phyloP scores from a whole-genome alignment of 2,113 vertebrate species.

The Neoarius graeffei region DNA sequence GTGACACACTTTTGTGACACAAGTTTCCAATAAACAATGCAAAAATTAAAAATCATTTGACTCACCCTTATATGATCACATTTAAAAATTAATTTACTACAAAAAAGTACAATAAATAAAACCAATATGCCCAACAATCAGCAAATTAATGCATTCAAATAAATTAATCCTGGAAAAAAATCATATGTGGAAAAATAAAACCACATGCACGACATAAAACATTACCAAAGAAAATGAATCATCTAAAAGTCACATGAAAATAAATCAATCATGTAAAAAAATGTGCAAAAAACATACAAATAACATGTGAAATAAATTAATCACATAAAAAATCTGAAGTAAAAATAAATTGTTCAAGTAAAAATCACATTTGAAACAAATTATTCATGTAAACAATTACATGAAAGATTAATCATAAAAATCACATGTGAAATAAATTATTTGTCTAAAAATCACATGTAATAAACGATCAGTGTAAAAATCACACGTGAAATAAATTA shows the following conservation, averaged over 20 bases:
- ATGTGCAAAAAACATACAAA: no score
- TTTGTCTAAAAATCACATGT: no score
- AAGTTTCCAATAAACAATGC: background rate
- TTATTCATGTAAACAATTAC: background rate
- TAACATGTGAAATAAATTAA: no score
- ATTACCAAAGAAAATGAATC: background rate
- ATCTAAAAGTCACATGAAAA: background rate
- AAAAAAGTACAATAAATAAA: background rate
- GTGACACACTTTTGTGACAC: background rate
- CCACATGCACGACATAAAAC: no score
- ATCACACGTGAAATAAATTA: no score
- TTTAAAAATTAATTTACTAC: background rate
- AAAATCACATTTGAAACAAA: background rate
- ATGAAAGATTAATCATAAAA: no score
- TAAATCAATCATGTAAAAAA: background rate
- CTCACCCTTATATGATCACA: background rate
- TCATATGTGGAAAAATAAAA: background rate
- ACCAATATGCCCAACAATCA: background rate
- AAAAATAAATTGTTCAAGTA: no score
- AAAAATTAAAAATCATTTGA: background rate
- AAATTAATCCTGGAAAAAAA: background rate
- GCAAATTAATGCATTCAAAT: background rate
- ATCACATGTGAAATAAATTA: no score
- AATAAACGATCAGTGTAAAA: no score
- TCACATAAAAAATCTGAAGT: no score